Conservation (phyloP, 1,140 invertebrate species). For the Aphelenchoides fujianensis region DNA sequence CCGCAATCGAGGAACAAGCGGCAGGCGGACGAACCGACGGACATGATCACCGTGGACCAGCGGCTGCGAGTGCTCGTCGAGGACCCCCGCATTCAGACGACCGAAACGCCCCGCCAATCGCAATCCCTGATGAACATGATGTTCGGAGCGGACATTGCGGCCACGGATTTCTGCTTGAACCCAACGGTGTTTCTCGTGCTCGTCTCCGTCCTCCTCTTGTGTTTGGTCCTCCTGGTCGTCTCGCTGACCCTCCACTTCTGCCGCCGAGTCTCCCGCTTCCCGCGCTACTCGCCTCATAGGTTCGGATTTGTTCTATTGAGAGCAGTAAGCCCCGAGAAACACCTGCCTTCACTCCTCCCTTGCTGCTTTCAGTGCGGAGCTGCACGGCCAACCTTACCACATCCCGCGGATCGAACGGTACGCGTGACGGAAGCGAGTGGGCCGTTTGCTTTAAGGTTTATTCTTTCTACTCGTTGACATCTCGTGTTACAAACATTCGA, state of each 20-base stretch:
- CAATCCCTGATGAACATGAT: conserved; percentile 9
- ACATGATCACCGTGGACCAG: conserved; percentile 42
- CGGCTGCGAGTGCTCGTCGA: conserved; percentile 40
- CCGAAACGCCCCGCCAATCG: neutral
- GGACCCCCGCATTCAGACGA: conserved; percentile 4
- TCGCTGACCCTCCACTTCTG: conserved; percentile 21
- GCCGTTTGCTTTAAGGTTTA: neutral
- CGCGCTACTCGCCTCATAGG: conserved; percentile 8
- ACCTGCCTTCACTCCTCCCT: neutral
- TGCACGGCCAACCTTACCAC: conserved; percentile 28
- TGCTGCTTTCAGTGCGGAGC: conserved; percentile 22
- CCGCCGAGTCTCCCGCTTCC: conserved; percentile 4
- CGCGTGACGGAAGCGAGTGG: no score
- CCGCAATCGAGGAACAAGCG: conserved; percentile 24
- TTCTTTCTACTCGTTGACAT: neutral
- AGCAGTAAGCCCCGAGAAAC: neutral
- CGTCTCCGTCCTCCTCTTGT: conserved; percentile 18
- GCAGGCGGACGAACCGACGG: conserved; percentile 10
- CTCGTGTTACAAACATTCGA: neutral
- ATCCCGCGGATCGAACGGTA: conserved; percentile 25
- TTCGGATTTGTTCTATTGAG: neutral
- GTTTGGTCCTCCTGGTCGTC: conserved; percentile 15
- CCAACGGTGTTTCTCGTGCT: conserved; percentile 25
- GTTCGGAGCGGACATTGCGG: neutral
- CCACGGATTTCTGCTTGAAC: conserved; percentile 28